These are phyloP conservation scores for Linyphia triangularis DNA, from an alignment of 2,888 invertebrate genomes.

Conservation along the genomic window DNA sequence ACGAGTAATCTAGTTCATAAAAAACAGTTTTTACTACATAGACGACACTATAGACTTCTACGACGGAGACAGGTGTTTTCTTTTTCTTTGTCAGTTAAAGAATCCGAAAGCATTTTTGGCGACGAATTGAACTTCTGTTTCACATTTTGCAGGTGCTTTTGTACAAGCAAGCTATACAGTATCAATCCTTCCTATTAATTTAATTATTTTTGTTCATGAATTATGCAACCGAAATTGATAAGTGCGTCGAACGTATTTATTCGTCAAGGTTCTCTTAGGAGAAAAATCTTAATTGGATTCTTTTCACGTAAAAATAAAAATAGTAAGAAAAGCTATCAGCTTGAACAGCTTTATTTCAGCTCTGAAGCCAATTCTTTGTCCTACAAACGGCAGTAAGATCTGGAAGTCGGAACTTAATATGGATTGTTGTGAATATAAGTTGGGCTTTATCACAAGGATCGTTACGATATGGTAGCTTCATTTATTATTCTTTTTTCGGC, in stretches of 20 bases:
- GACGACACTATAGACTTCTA: background rate
- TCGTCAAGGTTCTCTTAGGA: slow-evolving; percentile 33
- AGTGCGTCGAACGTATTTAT: background rate
- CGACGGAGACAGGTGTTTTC: slow-evolving; percentile 42
- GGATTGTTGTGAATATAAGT: slow-evolving; percentile 4
- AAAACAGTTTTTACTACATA: background rate
- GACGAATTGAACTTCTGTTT: slow-evolving; percentile 10
- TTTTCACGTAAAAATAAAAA: background rate
- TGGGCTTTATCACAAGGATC: too few relatives aligned
- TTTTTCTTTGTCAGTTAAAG: background rate
- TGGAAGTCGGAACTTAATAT: background rate
- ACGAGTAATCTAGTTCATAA: background rate
- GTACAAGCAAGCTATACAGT: background rate
- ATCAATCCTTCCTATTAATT: slow-evolving; percentile 47
- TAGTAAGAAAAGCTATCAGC: background rate
- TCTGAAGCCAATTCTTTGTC: background rate
- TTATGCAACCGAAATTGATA: slow-evolving; percentile 31
- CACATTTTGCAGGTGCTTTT: slow-evolving; percentile 53
- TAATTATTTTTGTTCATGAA: slow-evolving; percentile 48
- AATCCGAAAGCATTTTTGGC: background rate
- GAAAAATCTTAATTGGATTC: slow-evolving; percentile 38
- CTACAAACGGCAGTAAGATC: background rate
- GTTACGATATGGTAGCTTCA: background rate
- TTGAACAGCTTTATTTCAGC: background rate
- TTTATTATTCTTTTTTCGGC: too few relatives aligned